Evolutionary conservation across 2,797 vertebrate species (phyloP).

Genomic region (Myoxocephalus aenaeus): DNA sequence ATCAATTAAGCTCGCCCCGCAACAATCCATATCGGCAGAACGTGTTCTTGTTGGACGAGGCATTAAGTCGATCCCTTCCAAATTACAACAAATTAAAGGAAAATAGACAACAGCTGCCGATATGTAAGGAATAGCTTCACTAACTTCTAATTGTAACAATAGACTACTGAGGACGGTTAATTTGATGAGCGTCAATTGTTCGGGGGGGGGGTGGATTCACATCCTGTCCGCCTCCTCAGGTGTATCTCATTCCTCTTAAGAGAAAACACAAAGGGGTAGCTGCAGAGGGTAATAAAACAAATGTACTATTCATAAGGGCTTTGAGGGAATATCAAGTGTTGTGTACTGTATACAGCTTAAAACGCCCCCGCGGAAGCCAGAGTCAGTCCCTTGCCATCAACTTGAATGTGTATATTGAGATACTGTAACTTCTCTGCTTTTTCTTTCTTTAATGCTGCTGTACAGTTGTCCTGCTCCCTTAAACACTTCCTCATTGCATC

Average conservation of each 20-base stretch:
- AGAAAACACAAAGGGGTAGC: conserved; percentile 14
- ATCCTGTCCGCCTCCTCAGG: conserved; percentile 34
- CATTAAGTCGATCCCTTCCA: conserved; percentile 77
- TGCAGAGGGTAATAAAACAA: conserved; percentile 13
- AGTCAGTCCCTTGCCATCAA: not conserved
- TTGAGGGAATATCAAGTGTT: conserved; percentile 3
- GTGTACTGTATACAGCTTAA: conserved; percentile 10
- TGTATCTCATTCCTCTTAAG: conserved; percentile 35
- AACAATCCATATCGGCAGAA: conserved; percentile 79
- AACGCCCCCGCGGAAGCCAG: conserved; percentile 11
- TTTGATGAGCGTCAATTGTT: conserved; percentile 57
- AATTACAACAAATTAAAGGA: conserved; percentile 80
- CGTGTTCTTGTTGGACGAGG: conserved; percentile 68
- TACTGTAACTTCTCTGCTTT: not conserved
- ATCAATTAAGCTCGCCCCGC: conserved; percentile 77
- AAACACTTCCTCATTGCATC: conserved; percentile 21
- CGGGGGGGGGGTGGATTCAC: conserved; percentile 22
- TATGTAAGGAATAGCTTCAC: conserved; percentile 67
- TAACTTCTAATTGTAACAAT: conserved; percentile 71
- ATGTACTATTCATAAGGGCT: conserved; percentile 29
- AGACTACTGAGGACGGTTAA: conserved; percentile 53
- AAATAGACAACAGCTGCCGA: conserved; percentile 75
- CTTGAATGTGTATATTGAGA: conserved; percentile 13
- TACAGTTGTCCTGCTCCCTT: conserved; percentile 20
- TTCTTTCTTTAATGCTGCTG: conserved; percentile 1